Evolutionary conservation across 2,113 vertebrate species (phyloP).

Genomic region (Corapipo altera): DNA sequence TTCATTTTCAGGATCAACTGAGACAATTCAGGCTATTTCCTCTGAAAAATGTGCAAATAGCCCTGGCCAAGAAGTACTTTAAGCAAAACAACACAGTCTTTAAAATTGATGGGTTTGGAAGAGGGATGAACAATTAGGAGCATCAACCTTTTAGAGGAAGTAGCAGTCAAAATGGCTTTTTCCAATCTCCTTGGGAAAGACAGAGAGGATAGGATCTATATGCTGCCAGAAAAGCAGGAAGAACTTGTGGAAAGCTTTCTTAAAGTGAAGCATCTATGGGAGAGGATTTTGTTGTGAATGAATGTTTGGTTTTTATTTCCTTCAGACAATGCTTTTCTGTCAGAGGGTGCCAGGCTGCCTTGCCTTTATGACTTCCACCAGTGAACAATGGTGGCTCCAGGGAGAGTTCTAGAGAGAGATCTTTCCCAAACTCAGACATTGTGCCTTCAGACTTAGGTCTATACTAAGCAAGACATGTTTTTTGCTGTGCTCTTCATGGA

Average conservation of each 20-base stretch:
- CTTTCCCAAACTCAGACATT: neutral
- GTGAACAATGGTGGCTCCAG: neutral
- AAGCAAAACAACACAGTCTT: neutral
- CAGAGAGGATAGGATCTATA: neutral
- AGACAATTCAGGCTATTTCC: neutral
- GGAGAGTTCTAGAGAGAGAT: neutral
- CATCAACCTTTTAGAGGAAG: neutral
- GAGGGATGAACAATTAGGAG: neutral
- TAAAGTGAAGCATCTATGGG: neutral
- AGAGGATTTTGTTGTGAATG: neutral
- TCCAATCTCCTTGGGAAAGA: neutral
- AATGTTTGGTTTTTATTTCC: neutral
- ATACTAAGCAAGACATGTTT: rapidly evolving
- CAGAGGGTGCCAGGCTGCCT: neutral
- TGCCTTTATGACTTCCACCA: neutral
- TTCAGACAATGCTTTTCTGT: neutral
- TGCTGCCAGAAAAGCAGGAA: neutral
- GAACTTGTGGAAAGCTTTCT: neutral
- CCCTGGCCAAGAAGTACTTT: neutral
- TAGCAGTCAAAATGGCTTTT: neutral
- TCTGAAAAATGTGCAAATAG: neutral
- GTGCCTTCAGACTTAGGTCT: neutral
- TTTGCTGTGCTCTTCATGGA: neutral
- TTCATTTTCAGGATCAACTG: neutral
- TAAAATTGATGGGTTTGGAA: neutral